Evolutionary conservation across 2,888 invertebrate genomes (phyloP).

Genomic region (Strigamia maritima): DNA sequence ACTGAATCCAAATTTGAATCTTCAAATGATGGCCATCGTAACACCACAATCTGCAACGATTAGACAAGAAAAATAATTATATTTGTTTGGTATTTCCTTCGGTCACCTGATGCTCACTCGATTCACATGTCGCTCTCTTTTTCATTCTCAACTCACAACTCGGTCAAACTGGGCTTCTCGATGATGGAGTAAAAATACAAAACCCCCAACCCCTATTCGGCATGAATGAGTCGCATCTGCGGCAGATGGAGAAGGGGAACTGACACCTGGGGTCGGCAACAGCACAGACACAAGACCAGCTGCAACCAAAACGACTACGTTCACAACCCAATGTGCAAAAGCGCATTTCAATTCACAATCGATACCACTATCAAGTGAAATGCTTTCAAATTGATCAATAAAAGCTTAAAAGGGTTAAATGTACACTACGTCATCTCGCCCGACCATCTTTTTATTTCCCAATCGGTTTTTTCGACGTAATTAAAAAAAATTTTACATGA

Average conservation of each 20-base stretch:
- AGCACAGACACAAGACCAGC: conserved; percentile 12
- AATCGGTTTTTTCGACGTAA: not conserved
- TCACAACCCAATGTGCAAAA: not conserved
- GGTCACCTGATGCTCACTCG: not conserved
- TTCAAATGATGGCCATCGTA: not conserved
- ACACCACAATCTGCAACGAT: not conserved
- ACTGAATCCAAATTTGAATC: not conserved
- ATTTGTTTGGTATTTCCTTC: not conserved
- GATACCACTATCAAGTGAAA: not conserved
- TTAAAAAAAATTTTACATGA: not conserved
- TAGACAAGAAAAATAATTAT: not conserved
- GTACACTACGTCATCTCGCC: too few species aligned
- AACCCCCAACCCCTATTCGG: conserved; percentile 11
- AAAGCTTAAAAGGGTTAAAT: not conserved
- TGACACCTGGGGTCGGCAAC: conserved; percentile 14
- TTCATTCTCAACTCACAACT: not conserved
- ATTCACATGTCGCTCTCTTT: not conserved
- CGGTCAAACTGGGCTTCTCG: not conserved
- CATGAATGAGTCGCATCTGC: conserved; percentile 23
- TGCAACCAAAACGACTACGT: not conserved
- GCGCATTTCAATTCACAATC: not conserved
- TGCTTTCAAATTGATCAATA: not conserved
- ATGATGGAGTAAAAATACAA: conserved; percentile 3
- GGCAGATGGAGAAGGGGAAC: conserved; percentile 18
- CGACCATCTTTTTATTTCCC: not conserved